A percentile compares a stretch with the other conserved stretches of the same genome.
Evolutionary conservation across 2,888 invertebrate genomes (phyloP).

Genomic region (Hololepta plana): DNA sequence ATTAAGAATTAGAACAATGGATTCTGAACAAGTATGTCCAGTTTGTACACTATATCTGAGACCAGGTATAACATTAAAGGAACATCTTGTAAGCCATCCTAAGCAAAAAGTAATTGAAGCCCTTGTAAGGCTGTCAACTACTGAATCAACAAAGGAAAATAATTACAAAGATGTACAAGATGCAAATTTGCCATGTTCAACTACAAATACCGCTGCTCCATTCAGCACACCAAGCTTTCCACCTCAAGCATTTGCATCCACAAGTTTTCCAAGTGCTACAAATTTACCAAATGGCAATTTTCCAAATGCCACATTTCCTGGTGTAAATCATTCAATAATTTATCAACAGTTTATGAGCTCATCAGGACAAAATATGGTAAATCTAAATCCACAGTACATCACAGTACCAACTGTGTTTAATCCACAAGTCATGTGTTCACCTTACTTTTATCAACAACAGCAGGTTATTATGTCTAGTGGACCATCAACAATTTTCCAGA

Average conservation of each 20-base stretch:
- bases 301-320: conserved; percentile 11
- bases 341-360: conserved; percentile 38
- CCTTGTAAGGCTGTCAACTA: conserved; percentile 25
- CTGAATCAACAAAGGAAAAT: conserved; percentile 12
- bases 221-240: conserved; percentile 23
- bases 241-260: conserved; percentile 16
- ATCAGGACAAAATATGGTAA: conserved; percentile 17
- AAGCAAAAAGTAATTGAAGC: conserved; percentile 79
- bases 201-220: conserved; percentile 22
- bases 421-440: conserved; percentile 30
- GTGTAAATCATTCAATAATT: conserved; percentile 31
- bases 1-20: no score
- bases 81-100: conserved; percentile 70
- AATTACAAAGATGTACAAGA: conserved; percentile 26
- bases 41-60: conserved; percentile 71
- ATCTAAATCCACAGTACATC: conserved; percentile 33
- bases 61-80: conserved; percentile 64
- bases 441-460: conserved; percentile 35
- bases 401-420: conserved; percentile 30
- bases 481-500: no score
- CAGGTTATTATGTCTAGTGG: conserved; percentile 34
- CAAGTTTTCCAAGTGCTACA: conserved; percentile 7
- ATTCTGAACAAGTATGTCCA: conserved; percentile 40
- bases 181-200: conserved; percentile 7
- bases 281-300: conserved; percentile 9